Conservation (phyloP, 2,113 vertebrate genomes). For the Paralichthys olivaceus region DNA sequence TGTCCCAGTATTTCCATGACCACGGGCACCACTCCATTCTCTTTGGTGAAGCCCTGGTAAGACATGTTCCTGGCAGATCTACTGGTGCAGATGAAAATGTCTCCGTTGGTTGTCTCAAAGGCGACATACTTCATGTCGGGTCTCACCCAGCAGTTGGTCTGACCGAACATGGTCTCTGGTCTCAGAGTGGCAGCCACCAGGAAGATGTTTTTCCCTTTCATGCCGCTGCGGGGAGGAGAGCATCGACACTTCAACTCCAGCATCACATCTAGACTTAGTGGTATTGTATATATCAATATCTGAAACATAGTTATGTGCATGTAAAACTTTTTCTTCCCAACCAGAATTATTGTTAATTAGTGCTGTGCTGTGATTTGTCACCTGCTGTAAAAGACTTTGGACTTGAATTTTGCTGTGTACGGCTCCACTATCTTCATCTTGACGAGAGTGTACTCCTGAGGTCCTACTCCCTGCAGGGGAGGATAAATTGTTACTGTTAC, state of each 20-base stretch:
- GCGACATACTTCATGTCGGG: conserved; percentile 96
- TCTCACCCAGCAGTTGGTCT: conserved; percentile 97
- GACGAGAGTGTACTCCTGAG: conserved; percentile 95
- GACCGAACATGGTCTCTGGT: conserved; percentile 98
- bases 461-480: conserved; percentile 90
- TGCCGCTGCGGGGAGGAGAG: conserved; percentile 77
- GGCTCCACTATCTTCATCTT: conserved; percentile 97
- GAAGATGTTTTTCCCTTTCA: conserved; percentile 92
- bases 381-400: conserved; percentile 80
- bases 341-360: background rate
- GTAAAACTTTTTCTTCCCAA: background rate
- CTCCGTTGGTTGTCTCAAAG: conserved; percentile 88
- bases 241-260: background rate
- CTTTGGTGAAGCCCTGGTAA: conserved; percentile 93
- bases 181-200: conserved; percentile 95
- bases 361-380: conserved; percentile 19
- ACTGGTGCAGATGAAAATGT: conserved; percentile 91
- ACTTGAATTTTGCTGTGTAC: conserved; percentile 92
- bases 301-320: background rate
- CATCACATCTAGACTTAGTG: background rate
- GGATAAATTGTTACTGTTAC: background rate
- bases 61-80: conserved; percentile 96
- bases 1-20: conserved; percentile 94
- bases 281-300: background rate
- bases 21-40: conserved; percentile 90